These are phyloP conservation scores for Agapornis roseicollis DNA, from an alignment of 2,113 vertebrate species.

Conservation along the genomic window DNA sequence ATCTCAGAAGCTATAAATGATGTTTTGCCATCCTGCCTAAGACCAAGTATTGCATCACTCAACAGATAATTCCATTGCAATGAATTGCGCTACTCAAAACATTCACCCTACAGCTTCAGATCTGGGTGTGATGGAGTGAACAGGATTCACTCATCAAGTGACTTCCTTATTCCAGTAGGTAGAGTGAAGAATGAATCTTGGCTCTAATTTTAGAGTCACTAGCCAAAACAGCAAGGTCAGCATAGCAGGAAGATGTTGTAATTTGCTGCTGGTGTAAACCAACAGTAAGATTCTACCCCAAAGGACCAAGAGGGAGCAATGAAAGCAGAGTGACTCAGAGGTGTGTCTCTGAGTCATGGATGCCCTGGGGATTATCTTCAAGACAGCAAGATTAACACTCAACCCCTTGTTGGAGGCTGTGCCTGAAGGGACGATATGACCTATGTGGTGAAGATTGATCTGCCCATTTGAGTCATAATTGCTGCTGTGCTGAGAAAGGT, in stretches of 20 bases:
- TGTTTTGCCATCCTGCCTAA: background rate
- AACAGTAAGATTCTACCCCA: constrained; percentile 1
- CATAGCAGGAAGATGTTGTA: constrained; percentile 12
- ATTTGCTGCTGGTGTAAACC: constrained; percentile 15
- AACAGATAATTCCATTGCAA: background rate
- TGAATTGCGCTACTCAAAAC: background rate
- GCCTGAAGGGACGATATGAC: background rate
- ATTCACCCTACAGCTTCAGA: background rate
- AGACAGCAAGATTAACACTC: background rate
- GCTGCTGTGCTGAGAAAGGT: background rate
- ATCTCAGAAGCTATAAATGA: background rate
- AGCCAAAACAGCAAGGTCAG: constrained; percentile 17
- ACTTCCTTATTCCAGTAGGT: constrained; percentile 10
- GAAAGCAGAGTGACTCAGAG: constrained; percentile 36
- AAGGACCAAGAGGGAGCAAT: background rate
- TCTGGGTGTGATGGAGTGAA: background rate
- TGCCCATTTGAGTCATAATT: background rate
- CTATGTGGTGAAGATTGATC: background rate
- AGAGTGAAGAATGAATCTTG: background rate
- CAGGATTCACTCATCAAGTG: background rate
- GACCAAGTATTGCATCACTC: background rate
- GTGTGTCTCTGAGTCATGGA: background rate
- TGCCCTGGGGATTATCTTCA: background rate
- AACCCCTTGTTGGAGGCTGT: background rate
- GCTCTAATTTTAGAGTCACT: background rate